Evolutionary conservation across 2,797 vertebrate species (phyloP), one percentile per base, ranked within the genome.

Genomic region (Sylvia borin): DNA sequence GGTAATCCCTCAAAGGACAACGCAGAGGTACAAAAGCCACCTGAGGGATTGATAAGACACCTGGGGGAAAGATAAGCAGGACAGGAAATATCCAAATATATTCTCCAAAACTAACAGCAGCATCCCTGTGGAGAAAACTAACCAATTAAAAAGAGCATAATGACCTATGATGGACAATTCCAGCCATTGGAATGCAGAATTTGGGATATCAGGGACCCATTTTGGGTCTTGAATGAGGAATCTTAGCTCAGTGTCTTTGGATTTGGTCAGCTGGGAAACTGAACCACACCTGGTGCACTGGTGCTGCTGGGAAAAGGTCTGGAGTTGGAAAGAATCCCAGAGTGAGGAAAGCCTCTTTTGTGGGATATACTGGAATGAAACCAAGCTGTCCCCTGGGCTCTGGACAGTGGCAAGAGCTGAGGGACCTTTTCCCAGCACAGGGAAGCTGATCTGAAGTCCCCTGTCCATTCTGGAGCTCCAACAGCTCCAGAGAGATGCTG

Each of bases 1-100:
- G 47, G 58, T 36, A 77, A 81, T 93, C 74, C 74, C 72, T 95
- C 92, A 89, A 75, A 81, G 80, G 47, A 81, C 70, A 78, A 40
- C 0, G 0, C 76, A 75, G 50, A 74, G 70, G 40, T 47, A 53
- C 66, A 72, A 72, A 42, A 88, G 58, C 43, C 40, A 81, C 54
- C 72, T 34, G n/a, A 78, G 62, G 36, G 47, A 68, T n/a, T 40
- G 38, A 64, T 64, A 64, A 83, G 24, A 29, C 68, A 55, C 58
- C 42, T 29, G 24, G 13, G 43, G 31, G 40, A 84, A 32, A 84
- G 71, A 89, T 55, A 65, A 13, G 32, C 47, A 36, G 65, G 53
- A 40, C 45, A 88, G 80, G 51, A 64, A 84, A 65, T 31, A 86
- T 4, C 62, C 68, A 73, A 81, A 90, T 51, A 58, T 14, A 78